These are phyloP conservation scores for Limnephilus lunatus DNA, from an alignment of 2,888 invertebrate genomes.

Conservation along the genomic window DNA sequence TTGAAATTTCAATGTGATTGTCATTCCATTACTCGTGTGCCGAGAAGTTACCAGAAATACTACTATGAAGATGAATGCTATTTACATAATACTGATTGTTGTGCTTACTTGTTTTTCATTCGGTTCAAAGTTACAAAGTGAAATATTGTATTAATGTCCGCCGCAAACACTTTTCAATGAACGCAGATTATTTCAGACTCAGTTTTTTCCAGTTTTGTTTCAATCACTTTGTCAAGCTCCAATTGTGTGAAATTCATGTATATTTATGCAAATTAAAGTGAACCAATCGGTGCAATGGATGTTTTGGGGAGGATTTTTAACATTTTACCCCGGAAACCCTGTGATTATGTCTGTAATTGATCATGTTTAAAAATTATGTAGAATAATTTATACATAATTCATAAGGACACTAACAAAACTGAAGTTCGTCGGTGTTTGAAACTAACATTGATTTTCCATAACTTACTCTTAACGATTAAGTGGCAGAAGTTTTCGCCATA, in stretches of 20 bases:
- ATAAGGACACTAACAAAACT: conserved; percentile 13
- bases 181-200: not conserved
- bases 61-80: not conserved
- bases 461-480: not conserved
- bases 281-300: conserved; percentile 53
- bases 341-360: conserved; percentile 46
- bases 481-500: not conserved
- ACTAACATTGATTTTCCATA: not conserved
- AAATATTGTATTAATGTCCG: not conserved
- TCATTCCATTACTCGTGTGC: not conserved
- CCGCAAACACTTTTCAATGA: not conserved
- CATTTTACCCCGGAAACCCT: conserved; percentile 37
- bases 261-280: not conserved
- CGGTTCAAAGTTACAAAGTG: not conserved
- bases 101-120: not conserved
- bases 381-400: conserved; percentile 18
- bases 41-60: not conserved
- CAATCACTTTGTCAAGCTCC: not conserved
- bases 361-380: conserved; percentile 9
- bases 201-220: not conserved
- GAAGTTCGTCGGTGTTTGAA: not conserved
- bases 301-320: conserved; percentile 34
- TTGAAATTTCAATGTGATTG: not conserved
- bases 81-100: not conserved
- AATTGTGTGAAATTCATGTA: conserved; percentile 1